Evolutionary conservation across 1,140 invertebrate species (phyloP).

Genomic region (Pseudomyrmex pallidus): DNA sequence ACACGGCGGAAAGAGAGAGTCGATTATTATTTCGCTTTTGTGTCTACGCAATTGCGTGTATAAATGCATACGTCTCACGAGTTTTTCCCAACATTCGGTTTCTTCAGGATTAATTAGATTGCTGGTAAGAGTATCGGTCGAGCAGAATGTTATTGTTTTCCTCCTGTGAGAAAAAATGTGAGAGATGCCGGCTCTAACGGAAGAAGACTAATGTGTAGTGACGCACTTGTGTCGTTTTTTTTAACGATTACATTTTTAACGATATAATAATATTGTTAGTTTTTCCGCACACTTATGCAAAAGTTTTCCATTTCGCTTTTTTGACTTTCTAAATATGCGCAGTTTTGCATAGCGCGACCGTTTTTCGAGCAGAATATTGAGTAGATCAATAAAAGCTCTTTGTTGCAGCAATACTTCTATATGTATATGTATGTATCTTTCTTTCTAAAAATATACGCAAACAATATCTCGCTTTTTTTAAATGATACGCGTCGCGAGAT

Average conservation of each 20-base stretch:
- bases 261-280: too few relatives aligned
- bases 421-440: too few relatives aligned
- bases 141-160: slow-evolving; percentile 9
- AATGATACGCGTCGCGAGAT: neutral
- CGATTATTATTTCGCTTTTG: neutral
- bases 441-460: neutral
- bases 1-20: neutral
- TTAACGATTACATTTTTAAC: too few relatives aligned
- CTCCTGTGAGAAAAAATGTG: neutral
- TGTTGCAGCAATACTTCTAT: neutral
- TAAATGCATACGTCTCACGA: neutral
- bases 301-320: slow-evolving; percentile 1
- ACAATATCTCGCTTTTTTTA: neutral
- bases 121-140: neutral
- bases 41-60: neutral
- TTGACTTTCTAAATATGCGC: slow-evolving; percentile 7
- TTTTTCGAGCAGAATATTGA: slow-evolving; percentile 2
- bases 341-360: neutral
- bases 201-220: too few relatives aligned
- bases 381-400: slow-evolving; percentile 6
- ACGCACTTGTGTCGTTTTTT: too few relatives aligned
- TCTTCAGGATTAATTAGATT: slow-evolving; percentile 38
- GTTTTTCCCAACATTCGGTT: slow-evolving; percentile 25
- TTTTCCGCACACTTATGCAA: neutral
- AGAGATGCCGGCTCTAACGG: neutral